Conservation (phyloP, 53 echinoderm and acorn worm species). For the Hippasteria phrygiana region DNA sequence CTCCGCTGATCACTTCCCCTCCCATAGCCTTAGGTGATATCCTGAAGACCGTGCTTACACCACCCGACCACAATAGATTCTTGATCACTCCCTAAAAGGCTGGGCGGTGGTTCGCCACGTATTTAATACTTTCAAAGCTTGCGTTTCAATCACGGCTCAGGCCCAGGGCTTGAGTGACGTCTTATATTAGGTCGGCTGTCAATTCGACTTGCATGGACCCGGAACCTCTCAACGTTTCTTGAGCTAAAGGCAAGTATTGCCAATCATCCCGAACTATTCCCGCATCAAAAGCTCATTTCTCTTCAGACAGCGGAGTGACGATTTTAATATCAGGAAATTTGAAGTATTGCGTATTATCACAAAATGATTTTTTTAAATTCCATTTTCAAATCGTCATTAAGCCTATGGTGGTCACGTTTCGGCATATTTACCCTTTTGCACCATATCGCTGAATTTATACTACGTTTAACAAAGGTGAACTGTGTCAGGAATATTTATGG, state of each 20-base stretch:
- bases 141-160: neutral
- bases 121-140: constrained; percentile 31
- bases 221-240: constrained; percentile 57
- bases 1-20: constrained; percentile 55
- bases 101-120: constrained; percentile 18
- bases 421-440: too few relatives aligned
- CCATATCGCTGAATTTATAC: too few relatives aligned
- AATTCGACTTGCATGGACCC: constrained; percentile 32
- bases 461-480: too few relatives aligned
- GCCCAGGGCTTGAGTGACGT: neutral
- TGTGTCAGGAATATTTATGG: too few relatives aligned
- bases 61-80: constrained; percentile 43
- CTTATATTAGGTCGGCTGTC: constrained; percentile 39
- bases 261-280: constrained; percentile 1
- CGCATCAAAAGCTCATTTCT: neutral
- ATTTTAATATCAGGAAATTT: neutral
- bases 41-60: neutral
- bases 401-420: too few relatives aligned
- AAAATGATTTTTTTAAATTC: too few relatives aligned
- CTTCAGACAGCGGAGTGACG: neutral
- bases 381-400: too few relatives aligned
- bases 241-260: constrained; percentile 35
- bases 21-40: constrained; percentile 32
- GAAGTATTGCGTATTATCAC: too few relatives aligned
- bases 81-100: constrained; percentile 42